Conservation (phyloP, 35 echinoderm and acorn worm genomes). For the Strongylocentrotus purpuratus region DNA sequence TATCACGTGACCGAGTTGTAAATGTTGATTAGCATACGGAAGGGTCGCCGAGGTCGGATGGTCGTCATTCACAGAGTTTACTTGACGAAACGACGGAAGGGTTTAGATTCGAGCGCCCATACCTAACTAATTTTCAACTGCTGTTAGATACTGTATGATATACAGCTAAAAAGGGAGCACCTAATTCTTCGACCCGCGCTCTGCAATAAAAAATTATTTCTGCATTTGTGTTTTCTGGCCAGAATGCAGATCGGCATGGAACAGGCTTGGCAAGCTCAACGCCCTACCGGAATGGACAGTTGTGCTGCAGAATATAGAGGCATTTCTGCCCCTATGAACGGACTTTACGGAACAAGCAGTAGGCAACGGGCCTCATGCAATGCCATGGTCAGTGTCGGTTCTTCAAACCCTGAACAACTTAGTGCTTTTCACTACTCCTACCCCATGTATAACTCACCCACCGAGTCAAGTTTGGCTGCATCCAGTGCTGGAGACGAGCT, state of each 20-base stretch:
- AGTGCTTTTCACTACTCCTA: conserved; percentile 48
- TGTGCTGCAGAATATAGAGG: conserved; percentile 45
- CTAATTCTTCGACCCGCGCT: background rate
- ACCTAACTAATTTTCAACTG: background rate
- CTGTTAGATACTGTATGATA: background rate
- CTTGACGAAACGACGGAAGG: conserved; percentile 42
- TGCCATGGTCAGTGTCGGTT: conserved; percentile 36
- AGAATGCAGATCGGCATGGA: conserved; percentile 47
- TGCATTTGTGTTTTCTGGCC: background rate
- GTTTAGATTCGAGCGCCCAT: background rate
- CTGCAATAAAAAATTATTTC: background rate
- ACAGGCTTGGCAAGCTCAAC: conserved; percentile 37
- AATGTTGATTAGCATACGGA: conserved; percentile 55
- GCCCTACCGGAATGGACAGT: conserved; percentile 32
- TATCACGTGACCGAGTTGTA: conserved; percentile 42
- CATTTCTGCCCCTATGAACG: conserved; percentile 38
- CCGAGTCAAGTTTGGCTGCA: conserved; percentile 40
- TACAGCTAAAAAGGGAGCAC: background rate
- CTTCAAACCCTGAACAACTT: background rate
- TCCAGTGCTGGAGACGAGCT: conserved; percentile 25
- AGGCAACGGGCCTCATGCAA: conserved; percentile 32
- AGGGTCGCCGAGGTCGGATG: conserved; percentile 34
- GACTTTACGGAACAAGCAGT: conserved; percentile 30
- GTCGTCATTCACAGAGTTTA: background rate
- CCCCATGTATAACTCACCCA: conserved; percentile 28